These are phyloP conservation scores for Leptopilina myrica DNA, from an alignment of 2,888 invertebrate species.

Conservation along the genomic window DNA sequence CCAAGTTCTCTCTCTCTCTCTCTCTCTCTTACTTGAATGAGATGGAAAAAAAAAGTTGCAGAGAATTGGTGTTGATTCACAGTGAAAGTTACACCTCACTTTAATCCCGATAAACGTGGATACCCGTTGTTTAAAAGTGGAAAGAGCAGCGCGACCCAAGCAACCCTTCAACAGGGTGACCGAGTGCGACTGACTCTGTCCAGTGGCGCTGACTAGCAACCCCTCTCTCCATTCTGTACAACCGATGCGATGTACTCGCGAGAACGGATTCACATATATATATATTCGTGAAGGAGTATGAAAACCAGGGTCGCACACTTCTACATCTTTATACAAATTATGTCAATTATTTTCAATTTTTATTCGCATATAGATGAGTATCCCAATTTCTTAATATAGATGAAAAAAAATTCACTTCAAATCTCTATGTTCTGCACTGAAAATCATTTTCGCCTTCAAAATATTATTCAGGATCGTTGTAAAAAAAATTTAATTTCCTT, in stretches of 20 bases:
- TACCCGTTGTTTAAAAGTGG: slow-evolving; percentile 41
- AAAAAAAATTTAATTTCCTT: too few species aligned
- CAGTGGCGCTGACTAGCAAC: slow-evolving; percentile 55
- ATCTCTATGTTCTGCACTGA: too few species aligned
- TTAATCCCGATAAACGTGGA: slow-evolving; percentile 45
- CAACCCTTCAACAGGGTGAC: slow-evolving; percentile 55
- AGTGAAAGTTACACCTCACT: background rate
- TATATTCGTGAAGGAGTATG: slow-evolving; percentile 13
- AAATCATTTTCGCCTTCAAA: too few species aligned
- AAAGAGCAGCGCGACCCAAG: slow-evolving; percentile 51
- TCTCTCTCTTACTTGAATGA: too few species aligned
- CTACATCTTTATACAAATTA: background rate
- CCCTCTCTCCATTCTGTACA: slow-evolving; percentile 44
- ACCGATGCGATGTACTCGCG: slow-evolving; percentile 51
- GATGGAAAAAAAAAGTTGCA: background rate
- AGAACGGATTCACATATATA: slow-evolving; percentile 14
- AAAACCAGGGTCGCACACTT: slow-evolving; percentile 18
- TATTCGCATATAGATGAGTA: too few species aligned
- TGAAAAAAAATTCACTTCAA: too few species aligned
- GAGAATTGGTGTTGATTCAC: slow-evolving; percentile 7
- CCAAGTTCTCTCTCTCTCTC: slow-evolving; percentile 5
- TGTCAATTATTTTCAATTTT: too few species aligned
- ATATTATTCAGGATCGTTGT: too few species aligned
- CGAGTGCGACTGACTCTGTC: slow-evolving; percentile 55
- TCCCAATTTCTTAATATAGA: too few species aligned